Evolutionary conservation across 2,113 vertebrate species (phyloP), one percentile per base, ranked within the genome.

Genomic region (Hyla sarda): DNA sequence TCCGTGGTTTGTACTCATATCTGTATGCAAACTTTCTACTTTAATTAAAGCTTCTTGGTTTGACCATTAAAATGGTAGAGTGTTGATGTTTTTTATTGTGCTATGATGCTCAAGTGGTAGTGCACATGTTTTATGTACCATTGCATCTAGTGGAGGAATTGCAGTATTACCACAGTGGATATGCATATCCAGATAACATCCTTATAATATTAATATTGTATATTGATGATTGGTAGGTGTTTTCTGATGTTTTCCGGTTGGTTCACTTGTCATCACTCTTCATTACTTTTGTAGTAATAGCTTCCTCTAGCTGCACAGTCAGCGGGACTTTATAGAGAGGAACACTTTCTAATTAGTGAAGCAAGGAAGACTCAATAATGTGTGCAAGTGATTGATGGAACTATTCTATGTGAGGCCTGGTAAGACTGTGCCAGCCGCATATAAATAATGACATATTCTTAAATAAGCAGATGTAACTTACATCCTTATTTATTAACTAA

Each of bases 241-340:
- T 21, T 34, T 69, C 6, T 7, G 10, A 65, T 69, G n/a, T 37
- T 34, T 37, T 16, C 6, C 58, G 12, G 9, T 62, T 32, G 0
- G 5, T 60, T 60, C 21, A n/a, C 56, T 62, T 45, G 32, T n/a
- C 56, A 21, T 41, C 34, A 80, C 10, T 5, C 11, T 80, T 60
- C 12, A 45, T 23, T n/a, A 14, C 76, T 34, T 37, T 8, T 23
- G 50, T 76, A 25, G 47, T 48, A 30, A 52, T 28, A 50, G 73
- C 47, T 52, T 76, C 28, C 45, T 30, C 4, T 17, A 54, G 41
- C 1, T 65, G 0, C 0, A 2, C 12, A 30, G 32, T 21, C 79
- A 73, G 77, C 6, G 65, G 73, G 88, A 28, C 5, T 8, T 4
- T 73, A 87, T 89, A 21, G 30, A 60, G 71, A 71, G 85, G 2